Conservation (phyloP, 1,140 invertebrate species). For the Heliconius eleuchia region DNA sequence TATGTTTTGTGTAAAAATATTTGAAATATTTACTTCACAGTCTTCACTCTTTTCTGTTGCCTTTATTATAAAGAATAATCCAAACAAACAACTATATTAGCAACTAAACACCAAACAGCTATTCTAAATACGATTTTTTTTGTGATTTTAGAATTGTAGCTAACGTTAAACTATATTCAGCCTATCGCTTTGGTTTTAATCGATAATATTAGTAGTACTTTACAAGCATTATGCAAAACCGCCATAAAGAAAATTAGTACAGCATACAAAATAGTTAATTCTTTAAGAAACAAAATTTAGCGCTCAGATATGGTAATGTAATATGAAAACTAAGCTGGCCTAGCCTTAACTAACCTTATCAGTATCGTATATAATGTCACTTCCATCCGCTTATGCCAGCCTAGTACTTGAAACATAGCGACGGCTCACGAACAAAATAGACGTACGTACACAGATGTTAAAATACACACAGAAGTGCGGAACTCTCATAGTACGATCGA, state of each 20-base stretch:
- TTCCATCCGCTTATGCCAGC: conserved; percentile 45
- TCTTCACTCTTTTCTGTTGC: neutral
- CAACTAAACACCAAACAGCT: too few species aligned
- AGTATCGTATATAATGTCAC: conserved; percentile 15
- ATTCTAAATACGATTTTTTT: too few species aligned
- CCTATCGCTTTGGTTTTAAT: neutral
- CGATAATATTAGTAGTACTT: neutral
- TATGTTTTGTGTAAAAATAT: neutral
- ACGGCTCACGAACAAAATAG: conserved; percentile 68
- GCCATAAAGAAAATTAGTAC: neutral
- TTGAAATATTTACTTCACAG: neutral
- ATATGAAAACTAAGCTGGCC: conserved; percentile 15
- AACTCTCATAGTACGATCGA: conserved; percentile 37
- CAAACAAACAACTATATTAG: neutral
- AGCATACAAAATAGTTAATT: conserved; percentile 5
- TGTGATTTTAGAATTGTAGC: too few species aligned
- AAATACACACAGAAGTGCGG: conserved; percentile 50
- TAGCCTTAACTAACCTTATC: conserved; percentile 8
- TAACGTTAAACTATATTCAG: neutral
- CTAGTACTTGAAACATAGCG: conserved; percentile 69
- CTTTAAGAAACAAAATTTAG: neutral
- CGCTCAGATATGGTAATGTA: conserved; percentile 11
- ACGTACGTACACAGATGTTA: conserved; percentile 54
- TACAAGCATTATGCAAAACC: neutral
- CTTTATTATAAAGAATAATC: neutral